A percentile compares a stretch with the other conserved stretches of the same genome.
phyloP scores from a whole-genome alignment of 1,140 invertebrate species.

The Rhizoglyphus robini region DNA sequence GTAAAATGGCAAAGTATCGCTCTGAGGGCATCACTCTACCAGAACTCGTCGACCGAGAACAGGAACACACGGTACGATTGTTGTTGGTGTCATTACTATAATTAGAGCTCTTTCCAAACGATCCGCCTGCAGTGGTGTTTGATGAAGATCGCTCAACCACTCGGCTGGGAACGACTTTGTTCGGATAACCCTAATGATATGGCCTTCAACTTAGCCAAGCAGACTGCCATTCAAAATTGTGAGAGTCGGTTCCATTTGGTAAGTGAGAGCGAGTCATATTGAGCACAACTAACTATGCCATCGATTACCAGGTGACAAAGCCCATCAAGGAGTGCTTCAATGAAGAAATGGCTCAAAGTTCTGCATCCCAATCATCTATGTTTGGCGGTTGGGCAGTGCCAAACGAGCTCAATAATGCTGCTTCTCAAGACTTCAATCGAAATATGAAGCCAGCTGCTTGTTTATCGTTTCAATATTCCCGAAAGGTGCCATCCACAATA shows the following conservation, averaged over 20 bases:
- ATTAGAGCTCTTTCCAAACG: too few relatives aligned
- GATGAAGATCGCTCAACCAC: slow-evolving; percentile 15
- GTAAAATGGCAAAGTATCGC: slow-evolving; percentile 2
- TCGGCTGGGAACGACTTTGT: slow-evolving; percentile 15
- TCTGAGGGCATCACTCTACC: not conserved
- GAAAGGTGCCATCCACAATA: too few relatives aligned
- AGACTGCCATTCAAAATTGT: not conserved
- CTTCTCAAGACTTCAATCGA: not conserved
- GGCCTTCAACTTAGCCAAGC: not conserved
- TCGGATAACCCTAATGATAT: not conserved
- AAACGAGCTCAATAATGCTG: not conserved
- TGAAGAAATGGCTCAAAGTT: not conserved
- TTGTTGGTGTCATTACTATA: too few relatives aligned
- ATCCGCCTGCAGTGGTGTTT: slow-evolving; percentile 9
- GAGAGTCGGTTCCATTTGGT: not conserved
- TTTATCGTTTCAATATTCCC: slow-evolving; percentile 12
- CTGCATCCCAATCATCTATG: not conserved
- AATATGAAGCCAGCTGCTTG: not conserved
- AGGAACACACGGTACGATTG: slow-evolving; percentile 9
- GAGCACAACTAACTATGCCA: not conserved
- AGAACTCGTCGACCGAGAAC: slow-evolving; percentile 8
- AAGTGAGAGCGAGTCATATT: not conserved
- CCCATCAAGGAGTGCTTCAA: not conserved
- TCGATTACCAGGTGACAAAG: not conserved
- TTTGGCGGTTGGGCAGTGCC: not conserved